Conservation (phyloP, 2,797 vertebrate genomes). For the Sphenopsis melanotis region DNA sequence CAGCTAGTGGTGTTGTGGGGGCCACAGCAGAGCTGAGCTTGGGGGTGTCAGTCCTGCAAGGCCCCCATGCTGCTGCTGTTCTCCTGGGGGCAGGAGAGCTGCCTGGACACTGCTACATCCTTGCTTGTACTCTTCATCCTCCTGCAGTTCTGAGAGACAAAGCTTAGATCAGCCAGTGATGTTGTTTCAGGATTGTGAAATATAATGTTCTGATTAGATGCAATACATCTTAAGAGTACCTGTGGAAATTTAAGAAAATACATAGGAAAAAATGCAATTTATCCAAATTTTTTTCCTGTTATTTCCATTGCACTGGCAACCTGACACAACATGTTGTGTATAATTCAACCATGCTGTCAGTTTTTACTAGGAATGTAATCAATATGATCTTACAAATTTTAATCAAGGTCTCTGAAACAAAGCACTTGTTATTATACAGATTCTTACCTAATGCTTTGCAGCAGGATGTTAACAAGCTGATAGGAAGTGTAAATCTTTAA, state of each 20-base stretch:
- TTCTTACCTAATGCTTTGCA: slow-evolving; percentile 8
- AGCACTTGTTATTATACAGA: not conserved
- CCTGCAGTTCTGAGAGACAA: not conserved
- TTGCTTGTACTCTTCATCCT: not conserved
- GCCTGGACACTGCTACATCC: not conserved
- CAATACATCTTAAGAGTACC: not conserved
- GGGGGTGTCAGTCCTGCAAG: not conserved
- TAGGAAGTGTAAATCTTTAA: not conserved
- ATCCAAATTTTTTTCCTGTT: not conserved
- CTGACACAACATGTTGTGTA: not conserved
- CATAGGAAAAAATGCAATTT: not conserved
- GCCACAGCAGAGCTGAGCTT: not conserved
- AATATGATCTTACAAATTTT: not conserved
- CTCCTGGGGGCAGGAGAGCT: not conserved
- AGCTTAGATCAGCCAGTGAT: not conserved
- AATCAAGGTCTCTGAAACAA: slow-evolving; percentile 17
- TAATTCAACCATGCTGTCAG: not conserved
- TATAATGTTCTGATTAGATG: not conserved
- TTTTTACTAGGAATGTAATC: slow-evolving; percentile 7
- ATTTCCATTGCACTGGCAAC: not conserved
- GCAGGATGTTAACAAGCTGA: not conserved
- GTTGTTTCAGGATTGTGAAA: not conserved
- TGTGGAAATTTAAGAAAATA: not conserved
- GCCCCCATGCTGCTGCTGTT: not conserved
- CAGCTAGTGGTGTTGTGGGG: not conserved